Conservation (phyloP, 2,888 invertebrate species). For the Coelopa pilipes region DNA sequence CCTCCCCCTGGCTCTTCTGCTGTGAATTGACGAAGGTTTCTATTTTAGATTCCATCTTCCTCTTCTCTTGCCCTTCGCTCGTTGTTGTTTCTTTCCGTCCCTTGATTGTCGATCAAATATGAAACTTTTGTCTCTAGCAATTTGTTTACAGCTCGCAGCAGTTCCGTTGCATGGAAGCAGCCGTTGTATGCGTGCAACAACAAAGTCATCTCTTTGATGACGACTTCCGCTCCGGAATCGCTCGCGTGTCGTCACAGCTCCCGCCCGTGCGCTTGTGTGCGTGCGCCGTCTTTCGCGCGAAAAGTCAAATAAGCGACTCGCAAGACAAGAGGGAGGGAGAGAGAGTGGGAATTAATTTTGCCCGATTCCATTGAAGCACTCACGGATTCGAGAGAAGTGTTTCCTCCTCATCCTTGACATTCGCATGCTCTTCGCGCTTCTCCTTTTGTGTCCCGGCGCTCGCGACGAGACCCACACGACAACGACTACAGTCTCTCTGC, state of each 20-base stretch:
- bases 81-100: not conserved
- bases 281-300: too few species aligned
- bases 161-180: not conserved
- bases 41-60: not conserved
- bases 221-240: conserved; percentile 10
- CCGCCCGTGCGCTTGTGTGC: not conserved
- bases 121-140: conserved; percentile 1
- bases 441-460: too few species aligned
- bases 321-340: too few species aligned
- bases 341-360: too few species aligned
- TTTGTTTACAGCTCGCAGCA: conserved; percentile 5
- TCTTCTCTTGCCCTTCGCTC: not conserved
- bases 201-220: not conserved
- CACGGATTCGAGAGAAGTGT: too few species aligned
- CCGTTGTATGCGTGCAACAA: not conserved
- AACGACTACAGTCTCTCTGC: too few species aligned
- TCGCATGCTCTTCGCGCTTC: too few species aligned
- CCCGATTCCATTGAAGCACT: not conserved
- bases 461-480: too few species aligned
- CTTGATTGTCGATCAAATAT: conserved; percentile 25
- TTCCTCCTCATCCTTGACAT: too few species aligned
- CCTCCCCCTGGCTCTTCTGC: not conserved
- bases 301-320: too few species aligned
- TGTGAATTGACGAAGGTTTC: not conserved
- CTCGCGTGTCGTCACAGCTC: not conserved